Conservation (phyloP, 30 jellyfish, hydroid and myxozoan species). For the Aurelia coerulea region DNA sequence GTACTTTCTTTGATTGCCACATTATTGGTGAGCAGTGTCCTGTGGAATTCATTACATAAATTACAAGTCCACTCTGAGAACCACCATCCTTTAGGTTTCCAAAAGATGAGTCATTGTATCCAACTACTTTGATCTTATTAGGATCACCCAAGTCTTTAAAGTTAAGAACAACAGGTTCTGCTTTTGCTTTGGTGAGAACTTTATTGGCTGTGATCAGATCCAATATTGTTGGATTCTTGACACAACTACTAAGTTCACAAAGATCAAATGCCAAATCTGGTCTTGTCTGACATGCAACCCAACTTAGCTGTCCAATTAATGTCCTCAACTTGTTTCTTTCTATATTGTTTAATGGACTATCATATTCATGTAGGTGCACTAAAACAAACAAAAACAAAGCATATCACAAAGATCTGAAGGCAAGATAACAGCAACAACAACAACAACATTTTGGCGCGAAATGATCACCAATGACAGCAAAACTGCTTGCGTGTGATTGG, state of each 20-base stretch:
- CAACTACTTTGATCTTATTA: not conserved
- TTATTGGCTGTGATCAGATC: conserved; percentile 36
- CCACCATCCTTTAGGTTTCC: conserved; percentile 7
- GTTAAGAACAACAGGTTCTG: not conserved
- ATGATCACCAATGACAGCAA: no score
- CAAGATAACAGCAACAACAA: no score
- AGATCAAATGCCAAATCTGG: conserved; percentile 11
- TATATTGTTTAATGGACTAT: no score
- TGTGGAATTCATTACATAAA: not conserved
- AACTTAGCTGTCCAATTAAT: not conserved
- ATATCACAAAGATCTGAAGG: no score
- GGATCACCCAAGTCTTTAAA: not conserved
- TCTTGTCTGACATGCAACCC: conserved; percentile 12
- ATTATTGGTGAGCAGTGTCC: conserved; percentile 22
- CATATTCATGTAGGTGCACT: no score
- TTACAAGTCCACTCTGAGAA: not conserved
- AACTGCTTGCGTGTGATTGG: no score
- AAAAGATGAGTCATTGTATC: conserved; percentile 2
- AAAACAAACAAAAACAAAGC: no score
- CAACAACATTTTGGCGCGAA: no score
- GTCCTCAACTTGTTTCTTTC: not conserved
- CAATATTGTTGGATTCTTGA: not conserved
- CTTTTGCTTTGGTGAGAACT: conserved; percentile 3
- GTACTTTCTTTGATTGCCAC: conserved; percentile 36
- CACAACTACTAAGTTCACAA: not conserved